Percentiles rank a stretch among this genome's conserved stretches.
These are phyloP conservation scores for Orchestes rusci DNA, from an alignment of 2,888 invertebrate genomes.

Conservation along the genomic window DNA sequence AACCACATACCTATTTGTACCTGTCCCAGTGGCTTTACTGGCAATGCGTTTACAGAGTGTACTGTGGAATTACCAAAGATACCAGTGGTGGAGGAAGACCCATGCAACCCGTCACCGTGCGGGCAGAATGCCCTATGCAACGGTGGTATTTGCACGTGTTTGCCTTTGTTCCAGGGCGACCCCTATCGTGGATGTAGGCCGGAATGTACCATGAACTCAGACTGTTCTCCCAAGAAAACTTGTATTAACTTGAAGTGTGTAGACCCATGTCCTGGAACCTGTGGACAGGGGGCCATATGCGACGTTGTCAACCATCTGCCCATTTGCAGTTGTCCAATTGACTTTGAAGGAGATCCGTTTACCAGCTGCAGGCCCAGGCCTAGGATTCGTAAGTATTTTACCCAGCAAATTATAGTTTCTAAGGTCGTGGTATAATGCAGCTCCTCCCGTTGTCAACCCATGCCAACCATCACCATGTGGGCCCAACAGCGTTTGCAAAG, in stretches of 20 bases:
- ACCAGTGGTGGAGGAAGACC: constrained; percentile 50
- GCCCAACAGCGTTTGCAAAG: constrained; percentile 59
- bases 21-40: constrained; percentile 54
- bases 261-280: constrained; percentile 72
- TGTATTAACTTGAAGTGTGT: constrained; percentile 71
- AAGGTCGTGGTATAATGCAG: too few relatives aligned
- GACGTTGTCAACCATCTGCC: constrained; percentile 78
- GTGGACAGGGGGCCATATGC: constrained; percentile 72
- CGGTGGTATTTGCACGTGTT: constrained; percentile 64
- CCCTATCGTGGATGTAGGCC: constrained; percentile 71
- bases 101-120: constrained; percentile 69
- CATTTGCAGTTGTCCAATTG: constrained; percentile 66
- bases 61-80: constrained; percentile 41
- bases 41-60: constrained; percentile 60
- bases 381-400: constrained; percentile 30
- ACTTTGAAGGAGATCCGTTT: constrained; percentile 74
- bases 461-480: constrained; percentile 69
- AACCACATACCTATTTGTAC: constrained; percentile 64
- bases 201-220: constrained; percentile 73
- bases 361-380: constrained; percentile 45
- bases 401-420: too few relatives aligned
- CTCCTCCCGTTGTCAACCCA: constrained; percentile 46
- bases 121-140: constrained; percentile 71
- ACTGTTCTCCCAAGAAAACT: constrained; percentile 67
- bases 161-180: constrained; percentile 62